Evolutionary conservation across 2,113 vertebrate species (phyloP), one percentile per base, ranked within the genome.

Genomic region (Forbesichthys papilliferus): DNA sequence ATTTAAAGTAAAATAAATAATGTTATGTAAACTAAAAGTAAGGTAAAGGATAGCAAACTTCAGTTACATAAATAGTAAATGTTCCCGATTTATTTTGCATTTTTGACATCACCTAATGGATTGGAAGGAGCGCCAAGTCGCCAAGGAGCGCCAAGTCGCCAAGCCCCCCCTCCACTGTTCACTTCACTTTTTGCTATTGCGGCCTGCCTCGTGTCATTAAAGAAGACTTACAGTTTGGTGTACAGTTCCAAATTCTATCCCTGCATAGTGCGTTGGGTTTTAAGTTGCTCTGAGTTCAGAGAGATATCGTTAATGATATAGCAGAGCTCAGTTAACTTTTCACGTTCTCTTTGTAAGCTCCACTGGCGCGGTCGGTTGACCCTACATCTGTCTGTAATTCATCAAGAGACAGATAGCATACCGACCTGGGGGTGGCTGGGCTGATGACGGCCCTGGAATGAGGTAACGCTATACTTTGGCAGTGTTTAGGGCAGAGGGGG

Each of bases 331-430:
- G 67, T 66, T 68, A 18, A 77, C 68, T 56, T 78, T 69, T 84
- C 66, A 52, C 59, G 27, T 66, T 64, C 34, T 68, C 66, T 81
- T 77, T 61, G 76, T 64, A 3, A 64, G 63, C 69, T 27, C 69
- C 59, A 33, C 0, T 52, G 63, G 75, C 56, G 1, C 71, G 36
- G 68, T 55, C 42, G 6, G 60, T 68, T 5, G 61, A 61, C 67
- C 66, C 67, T 70, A 75, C 88, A 92, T 89, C 87, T 92, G 90
- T 83, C 77, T 69, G 77, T 66, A 76, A 90, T 91, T 83, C 81
- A 86, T 92, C 91, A 91, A 48, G 64, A 48, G 9, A 11, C 5
- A 48, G 68, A 60, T 5, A 8, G 65, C 83, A 87, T 86, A 84
- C 27, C 27, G 27, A 27, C 73, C 76, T 84, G 80, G 1, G 67